Evolutionary conservation across 92 coral and sea anemone genomes (phyloP), one percentile per base, ranked within the genome.

Genomic region (Isaurus tuberculatus): DNA sequence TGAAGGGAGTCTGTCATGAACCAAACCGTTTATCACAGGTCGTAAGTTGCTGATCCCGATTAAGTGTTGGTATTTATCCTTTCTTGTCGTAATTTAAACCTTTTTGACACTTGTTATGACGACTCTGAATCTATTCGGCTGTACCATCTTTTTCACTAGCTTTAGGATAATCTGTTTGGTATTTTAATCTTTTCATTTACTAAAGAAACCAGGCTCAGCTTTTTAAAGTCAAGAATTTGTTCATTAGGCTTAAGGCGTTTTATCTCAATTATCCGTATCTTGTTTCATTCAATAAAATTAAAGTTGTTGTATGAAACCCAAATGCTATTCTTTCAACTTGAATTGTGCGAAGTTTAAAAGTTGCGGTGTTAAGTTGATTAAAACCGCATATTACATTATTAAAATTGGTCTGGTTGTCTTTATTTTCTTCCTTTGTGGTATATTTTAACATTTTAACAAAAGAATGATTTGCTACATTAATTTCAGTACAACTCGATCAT

Each of bases 31-130:
- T 55, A 6, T 8, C 23, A 20, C 7, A 17, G 63, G 1, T 19
- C 3, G 5, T 1, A 55, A 22, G 63, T 19, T 19, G 63, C 23
- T 55, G 23, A 55, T 55, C 63, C 63, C 23, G 10, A 4, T 55
- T 55, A 55, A 55, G 27, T 51, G 60, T 55, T 55, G 63, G 63
- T 55, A 55, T 55, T 55, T 55, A n/a, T 19, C 23, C 63, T n/a
- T 55, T 55, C 27, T 8, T 55, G 63, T 55, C 63, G 23, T 17
- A 55, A 55, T 19, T 55, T 55, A 55, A 55, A 55, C 5, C 63
- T 2, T 55, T 55, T 55, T 55, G 63, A 55, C 63, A 55, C 23
- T 55, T 55, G 23, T 1, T 19, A 5, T 55, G 26, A 55, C 63
- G 63, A 55, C 1, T 55, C 5, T 19, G 28, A 55, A 55, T 5